A percentile compares a stretch with the other conserved stretches of the same genome.
Evolutionary conservation across 2,113 vertebrate species (phyloP).

Genomic region (Onychostoma macrolepis): DNA sequence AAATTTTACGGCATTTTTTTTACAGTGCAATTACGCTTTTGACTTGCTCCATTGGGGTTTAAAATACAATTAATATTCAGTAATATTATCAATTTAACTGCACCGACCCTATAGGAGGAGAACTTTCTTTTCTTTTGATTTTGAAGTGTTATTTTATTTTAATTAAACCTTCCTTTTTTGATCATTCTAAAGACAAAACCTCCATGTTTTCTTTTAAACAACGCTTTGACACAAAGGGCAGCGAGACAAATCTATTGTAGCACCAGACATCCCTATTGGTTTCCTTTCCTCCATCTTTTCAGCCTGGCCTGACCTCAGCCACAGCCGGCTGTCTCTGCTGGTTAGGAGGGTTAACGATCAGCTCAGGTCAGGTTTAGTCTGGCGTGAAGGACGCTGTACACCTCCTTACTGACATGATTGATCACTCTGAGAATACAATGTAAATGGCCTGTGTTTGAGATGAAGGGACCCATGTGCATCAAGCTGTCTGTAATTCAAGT

Average conservation of each 20-base stretch:
- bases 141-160: too few species aligned
- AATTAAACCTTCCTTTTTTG: neutral
- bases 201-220: neutral
- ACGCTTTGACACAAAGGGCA: neutral
- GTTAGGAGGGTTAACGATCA: conserved; percentile 24
- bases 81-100: too few species aligned
- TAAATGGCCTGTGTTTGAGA: neutral
- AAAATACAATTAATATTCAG: too few species aligned
- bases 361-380: conserved; percentile 14
- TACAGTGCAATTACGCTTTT: too few species aligned
- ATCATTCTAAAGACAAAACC: neutral
- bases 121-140: too few species aligned
- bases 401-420: conserved; percentile 39
- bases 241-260: neutral
- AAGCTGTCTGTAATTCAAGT: conserved; percentile 40
- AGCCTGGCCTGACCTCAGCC: neutral
- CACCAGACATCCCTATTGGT: neutral
- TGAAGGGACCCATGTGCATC: conserved; percentile 55
- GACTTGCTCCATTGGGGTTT: too few species aligned
- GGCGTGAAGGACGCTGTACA: conserved; percentile 24
- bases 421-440: conserved; percentile 33
- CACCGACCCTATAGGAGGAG: too few species aligned
- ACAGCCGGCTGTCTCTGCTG: conserved; percentile 15
- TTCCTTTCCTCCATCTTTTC: neutral
- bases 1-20: too few species aligned